Evolutionary conservation across 1,140 invertebrate genomes (phyloP).

Genomic region (Drosophila guanche): DNA sequence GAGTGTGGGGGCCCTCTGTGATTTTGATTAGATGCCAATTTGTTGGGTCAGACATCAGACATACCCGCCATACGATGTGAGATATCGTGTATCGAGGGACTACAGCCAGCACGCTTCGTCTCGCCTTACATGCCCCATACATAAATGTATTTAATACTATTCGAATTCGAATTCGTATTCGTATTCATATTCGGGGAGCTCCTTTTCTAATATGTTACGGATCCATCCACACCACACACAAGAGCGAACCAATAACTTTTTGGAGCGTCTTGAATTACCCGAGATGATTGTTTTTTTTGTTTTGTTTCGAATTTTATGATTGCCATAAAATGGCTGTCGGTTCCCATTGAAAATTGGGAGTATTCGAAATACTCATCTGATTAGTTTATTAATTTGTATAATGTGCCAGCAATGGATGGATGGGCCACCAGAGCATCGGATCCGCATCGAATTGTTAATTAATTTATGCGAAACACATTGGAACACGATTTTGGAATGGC

Average conservation of each 20-base stretch:
- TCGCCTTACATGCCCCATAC: conserved; percentile 29
- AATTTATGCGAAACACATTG: conserved; percentile 45
- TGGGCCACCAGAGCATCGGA: conserved; percentile 2
- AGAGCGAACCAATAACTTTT: conserved; percentile 22
- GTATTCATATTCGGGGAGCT: conserved; percentile 34
- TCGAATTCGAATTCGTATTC: too few species aligned
- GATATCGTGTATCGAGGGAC: conserved; percentile 37
- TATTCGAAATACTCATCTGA: conserved; percentile 26
- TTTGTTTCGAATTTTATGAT: conserved; percentile 32
- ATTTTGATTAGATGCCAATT: conserved; percentile 52
- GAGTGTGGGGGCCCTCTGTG: background rate
- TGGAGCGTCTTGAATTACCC: conserved; percentile 50
- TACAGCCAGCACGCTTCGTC: conserved; percentile 40
- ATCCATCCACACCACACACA: conserved; percentile 21
- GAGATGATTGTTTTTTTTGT: conserved; percentile 11
- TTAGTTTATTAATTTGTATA: conserved; percentile 64
- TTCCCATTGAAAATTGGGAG: conserved; percentile 37
- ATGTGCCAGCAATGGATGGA: conserved; percentile 19
- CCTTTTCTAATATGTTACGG: conserved; percentile 36
- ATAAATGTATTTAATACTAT: background rate
- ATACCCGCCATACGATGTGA: background rate
- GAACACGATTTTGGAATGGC: conserved; percentile 18
- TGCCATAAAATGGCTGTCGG: conserved; percentile 53
- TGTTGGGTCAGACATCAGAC: conserved; percentile 39
- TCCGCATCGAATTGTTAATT: conserved; percentile 50